Evolutionary conservation across 2,113 vertebrate species (phyloP).

Genomic region (Salminus brasiliensis): DNA sequence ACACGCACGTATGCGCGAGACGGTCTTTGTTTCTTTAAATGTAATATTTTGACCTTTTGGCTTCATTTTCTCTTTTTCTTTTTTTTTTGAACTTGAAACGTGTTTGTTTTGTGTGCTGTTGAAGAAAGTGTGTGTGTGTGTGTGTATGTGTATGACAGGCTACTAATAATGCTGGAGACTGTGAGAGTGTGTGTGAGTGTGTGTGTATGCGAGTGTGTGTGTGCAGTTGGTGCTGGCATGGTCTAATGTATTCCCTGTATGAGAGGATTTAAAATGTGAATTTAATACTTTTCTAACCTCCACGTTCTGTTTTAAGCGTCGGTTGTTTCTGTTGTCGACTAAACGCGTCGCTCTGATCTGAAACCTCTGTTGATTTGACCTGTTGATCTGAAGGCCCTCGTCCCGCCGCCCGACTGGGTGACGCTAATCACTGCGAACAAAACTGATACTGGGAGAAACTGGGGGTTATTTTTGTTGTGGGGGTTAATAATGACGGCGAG

Average conservation of each 20-base stretch:
- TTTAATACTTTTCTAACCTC: conserved; percentile 61
- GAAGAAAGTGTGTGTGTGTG: conserved; percentile 50
- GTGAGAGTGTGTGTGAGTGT: conserved; percentile 36
- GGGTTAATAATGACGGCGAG: not conserved
- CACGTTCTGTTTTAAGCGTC: conserved; percentile 21
- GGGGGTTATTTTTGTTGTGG: not conserved
- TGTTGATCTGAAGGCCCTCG: not conserved
- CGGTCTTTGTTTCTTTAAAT: conserved; percentile 30
- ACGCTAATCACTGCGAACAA: conserved; percentile 11
- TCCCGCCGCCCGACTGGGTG: not conserved
- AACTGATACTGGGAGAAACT: not conserved
- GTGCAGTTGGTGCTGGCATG: conserved; percentile 59
- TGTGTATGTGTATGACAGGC: conserved; percentile 42
- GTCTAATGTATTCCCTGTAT: conserved; percentile 61
- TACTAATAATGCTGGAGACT: conserved; percentile 52
- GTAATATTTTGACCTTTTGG: conserved; percentile 3
- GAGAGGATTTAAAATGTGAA: conserved; percentile 75
- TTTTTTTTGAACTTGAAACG: conserved; percentile 60
- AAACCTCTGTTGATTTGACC: not conserved
- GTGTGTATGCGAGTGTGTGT: conserved; percentile 56
- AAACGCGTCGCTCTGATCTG: conserved; percentile 3
- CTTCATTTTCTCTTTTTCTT: conserved; percentile 1
- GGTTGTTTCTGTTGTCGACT: conserved; percentile 48
- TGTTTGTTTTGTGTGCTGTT: conserved; percentile 66
- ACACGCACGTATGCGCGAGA: conserved; percentile 19